These are phyloP conservation scores for Caenorhabditis macrosperma DNA, from an alignment of 2,888 invertebrate species.

Conservation along the genomic window DNA sequence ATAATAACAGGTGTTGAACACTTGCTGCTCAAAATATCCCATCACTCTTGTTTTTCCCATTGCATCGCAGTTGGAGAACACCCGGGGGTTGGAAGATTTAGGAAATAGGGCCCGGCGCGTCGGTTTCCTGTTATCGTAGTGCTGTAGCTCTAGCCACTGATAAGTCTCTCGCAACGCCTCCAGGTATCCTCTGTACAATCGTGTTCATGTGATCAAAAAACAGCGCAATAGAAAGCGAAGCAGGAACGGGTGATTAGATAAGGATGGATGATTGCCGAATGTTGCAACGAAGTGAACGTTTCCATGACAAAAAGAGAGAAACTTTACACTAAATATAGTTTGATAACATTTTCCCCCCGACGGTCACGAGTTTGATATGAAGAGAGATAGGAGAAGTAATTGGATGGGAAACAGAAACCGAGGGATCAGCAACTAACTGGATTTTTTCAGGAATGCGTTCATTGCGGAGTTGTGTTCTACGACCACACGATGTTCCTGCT, in stretches of 20 bases:
- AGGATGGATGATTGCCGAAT: constrained; percentile 2
- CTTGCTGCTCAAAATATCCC: background rate
- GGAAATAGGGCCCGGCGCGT: background rate
- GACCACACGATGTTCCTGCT: constrained; percentile 96
- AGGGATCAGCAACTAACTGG: constrained; percentile 4
- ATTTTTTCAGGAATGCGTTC: constrained; percentile 84
- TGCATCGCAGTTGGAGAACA: background rate
- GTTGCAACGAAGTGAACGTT: constrained; percentile 37
- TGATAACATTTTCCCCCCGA: constrained; percentile 17
- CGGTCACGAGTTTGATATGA: constrained; percentile 34
- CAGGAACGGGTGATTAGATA: constrained; percentile 2
- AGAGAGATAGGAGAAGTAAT: background rate
- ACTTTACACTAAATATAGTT: constrained; percentile 41
- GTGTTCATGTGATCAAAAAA: background rate
- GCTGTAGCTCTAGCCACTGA: no score
- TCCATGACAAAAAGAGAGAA: constrained; percentile 4
- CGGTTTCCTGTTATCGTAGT: constrained; percentile 13
- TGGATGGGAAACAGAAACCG: no score
- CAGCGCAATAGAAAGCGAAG: no score
- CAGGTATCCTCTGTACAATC: background rate
- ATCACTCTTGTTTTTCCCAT: constrained; percentile 22
- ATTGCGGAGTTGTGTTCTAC: constrained; percentile 94
- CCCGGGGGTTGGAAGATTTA: background rate
- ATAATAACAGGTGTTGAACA: constrained; percentile 6
- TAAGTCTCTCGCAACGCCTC: background rate